Conservation (phyloP, 2,113 vertebrate genomes). For the Sclerurus mexicanus region DNA sequence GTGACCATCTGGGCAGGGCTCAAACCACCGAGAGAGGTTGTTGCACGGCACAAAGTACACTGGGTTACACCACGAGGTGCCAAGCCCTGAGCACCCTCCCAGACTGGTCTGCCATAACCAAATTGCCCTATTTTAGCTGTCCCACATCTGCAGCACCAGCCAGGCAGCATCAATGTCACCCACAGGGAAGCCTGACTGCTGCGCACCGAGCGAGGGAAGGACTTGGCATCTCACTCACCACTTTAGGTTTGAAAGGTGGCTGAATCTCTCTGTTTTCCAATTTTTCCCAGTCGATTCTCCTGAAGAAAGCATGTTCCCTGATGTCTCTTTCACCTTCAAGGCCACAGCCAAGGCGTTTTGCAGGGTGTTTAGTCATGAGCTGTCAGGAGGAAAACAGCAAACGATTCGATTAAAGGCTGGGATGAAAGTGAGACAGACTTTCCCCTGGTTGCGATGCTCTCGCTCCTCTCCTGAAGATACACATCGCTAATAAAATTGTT, state of each 20-base stretch:
- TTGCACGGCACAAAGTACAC: neutral
- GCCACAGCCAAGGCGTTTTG: conserved; percentile 93
- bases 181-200: neutral
- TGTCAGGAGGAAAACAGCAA: conserved; percentile 35
- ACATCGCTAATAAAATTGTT: neutral
- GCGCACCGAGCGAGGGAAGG: neutral
- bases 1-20: neutral
- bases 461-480: neutral
- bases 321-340: conserved; percentile 91
- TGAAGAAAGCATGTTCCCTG: conserved; percentile 94
- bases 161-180: neutral
- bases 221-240: conserved; percentile 80
- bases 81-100: neutral
- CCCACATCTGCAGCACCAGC: neutral
- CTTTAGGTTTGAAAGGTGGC: conserved; percentile 97
- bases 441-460: neutral
- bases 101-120: neutral
- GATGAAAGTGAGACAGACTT: neutral
- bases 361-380: conserved; percentile 98
- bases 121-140: neutral
- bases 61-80: neutral
- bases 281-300: conserved; percentile 97
- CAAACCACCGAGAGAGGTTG: neutral
- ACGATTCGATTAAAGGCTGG: neutral
- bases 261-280: conserved; percentile 93